Evolutionary conservation across 2,797 vertebrate genomes (phyloP), one percentile per base, ranked within the genome.

Genomic region (Holocentrus rufus): DNA sequence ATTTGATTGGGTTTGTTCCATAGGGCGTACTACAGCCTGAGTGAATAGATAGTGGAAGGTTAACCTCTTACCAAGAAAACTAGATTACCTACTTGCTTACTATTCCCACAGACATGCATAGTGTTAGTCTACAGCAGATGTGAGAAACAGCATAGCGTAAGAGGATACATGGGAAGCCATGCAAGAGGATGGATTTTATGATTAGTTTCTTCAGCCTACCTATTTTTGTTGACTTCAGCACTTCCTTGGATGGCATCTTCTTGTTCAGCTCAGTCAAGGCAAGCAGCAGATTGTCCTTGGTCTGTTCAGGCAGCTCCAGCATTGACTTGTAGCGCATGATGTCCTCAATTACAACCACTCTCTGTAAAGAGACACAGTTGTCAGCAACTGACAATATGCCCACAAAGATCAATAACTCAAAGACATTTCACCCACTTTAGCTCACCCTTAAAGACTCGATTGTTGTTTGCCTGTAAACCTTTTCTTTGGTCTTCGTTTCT

Each of bases 331-430:
- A 97, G 76, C 96, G 93, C 91, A 95, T 90, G 85, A 99, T 96
- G 79, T 99, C 97, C 89, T 99, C 97, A 80, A 99, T 91, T 72
- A 99, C 97, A 80, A 99, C 97, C 86, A 99, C 97, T 89, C 98
- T 96, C 98, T 99, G 87, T 5, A 49, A 34, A 71, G 20, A 81
- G 73, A 84, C 36, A 85, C 18, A 81, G 27, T 31, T 7, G 20
- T 1, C 65, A 44, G 23, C 23, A 67, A 23, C 8, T 10, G 2
- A 0, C 2, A 5, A 17, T 9, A 39, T 44, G 9, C 27, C 2
- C 11, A 4, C 9, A n/a, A 9, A 0, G 6, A 39, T 17, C 0
- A 36, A n/a, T 11, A 23, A 11, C 8, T 34, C 47, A 7, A 9
- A 7, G n/a, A n/a, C 15, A 18, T 0, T 30, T 9, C 20, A 0